Base-by-base conservation (phyloP, 1,140 invertebrate genomes). In the Ceratina australensis region DNA sequence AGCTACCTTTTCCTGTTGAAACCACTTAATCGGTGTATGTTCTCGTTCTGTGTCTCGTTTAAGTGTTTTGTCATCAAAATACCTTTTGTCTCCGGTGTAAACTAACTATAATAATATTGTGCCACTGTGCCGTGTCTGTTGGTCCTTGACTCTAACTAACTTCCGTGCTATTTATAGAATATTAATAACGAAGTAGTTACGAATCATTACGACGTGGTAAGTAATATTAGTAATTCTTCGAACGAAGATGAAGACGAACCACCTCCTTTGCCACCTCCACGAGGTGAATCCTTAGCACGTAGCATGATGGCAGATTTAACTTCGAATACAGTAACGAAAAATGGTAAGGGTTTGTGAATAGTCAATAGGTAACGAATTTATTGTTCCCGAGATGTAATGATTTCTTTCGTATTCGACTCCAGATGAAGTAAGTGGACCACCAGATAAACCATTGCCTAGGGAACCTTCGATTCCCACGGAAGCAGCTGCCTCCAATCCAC, bases 231-330 rank as follows among this genome's bases (percentile, higher is more conserved):
- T 74, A 86, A 90, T 69, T 89, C 87, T 52, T 81, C 85, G 18
- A 72, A 86, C 52, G 91, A 92, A 52, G 90, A 91, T 71, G 93
- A 93, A 61, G 92, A 93, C 54, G 94, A 94, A 85, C 93, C 93
- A 69, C 94, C 94, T 71, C 94, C 94, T 78, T 86, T 93, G 28
- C 94, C 94, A 33, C 94, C 94, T 33, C 94, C 94, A 22, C 89
- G 94, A 88, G 92, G 91, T 50, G 94, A 94, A 78, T 94, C 94
- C 64, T 90, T 93, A 74, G 86, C 86, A n/a, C 89, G 88, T 78
- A 91, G 88, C 77, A 87, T 89, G 71, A 91, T 86, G 69, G 68
- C 87, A 61, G 89, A 91, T 60, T 77, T 86, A 42, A 88, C 87
- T 42, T 83, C 90, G 18, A 90, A 86, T 78, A 80, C 85, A 20